Evolutionary conservation across 2,888 invertebrate species (phyloP), one percentile per base, ranked within the genome.

Genomic region (Spilosoma lubricipeda): DNA sequence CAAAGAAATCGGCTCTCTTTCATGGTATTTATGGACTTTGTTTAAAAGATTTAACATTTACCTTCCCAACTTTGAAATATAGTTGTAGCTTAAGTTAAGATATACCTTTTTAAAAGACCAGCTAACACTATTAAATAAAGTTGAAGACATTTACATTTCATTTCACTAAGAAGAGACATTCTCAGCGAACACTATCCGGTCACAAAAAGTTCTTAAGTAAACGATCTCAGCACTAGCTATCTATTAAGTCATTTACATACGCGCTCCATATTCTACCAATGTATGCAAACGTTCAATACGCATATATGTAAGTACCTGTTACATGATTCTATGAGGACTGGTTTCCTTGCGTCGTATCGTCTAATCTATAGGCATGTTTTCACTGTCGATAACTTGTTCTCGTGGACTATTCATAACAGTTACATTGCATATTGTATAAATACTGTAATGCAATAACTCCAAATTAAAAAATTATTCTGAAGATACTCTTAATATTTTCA

Each of bases 221-320:
- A 48, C 64, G 71, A 73, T 75, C 75, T 63, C 77, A 77, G 48
- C 75, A 78, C 80, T 75, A 79, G 79, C 73, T 82, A 79, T 79
- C 73, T 82, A 89, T 88, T 86, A 80, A 87, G 85, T 77, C 85
- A 90, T 91, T 91, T 89, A 87, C 90, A 91, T 90, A 90, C 88
- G 84, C 78, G 86, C 80, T 86, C 86, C 83, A 87, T 87, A 87
- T 83, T 86, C 82, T 80, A 48, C 59, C 36, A 18, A 70, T 39
- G 59, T 72, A 70, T 52, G 66, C 45, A 67, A 68, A 69, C 42
- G 78, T 73, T 67, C 45, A 52, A 74, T 73, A 69, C 42, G 66
- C 67, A 67, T 67, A 27, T 70, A 66, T 33, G 56, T 76, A 83
- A 64, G 80, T 78, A 79, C 78, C 78, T 72, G 79, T 79, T 78